Conservation (phyloP, 2,888 invertebrate genomes). For the Mythimna lalbum region DNA sequence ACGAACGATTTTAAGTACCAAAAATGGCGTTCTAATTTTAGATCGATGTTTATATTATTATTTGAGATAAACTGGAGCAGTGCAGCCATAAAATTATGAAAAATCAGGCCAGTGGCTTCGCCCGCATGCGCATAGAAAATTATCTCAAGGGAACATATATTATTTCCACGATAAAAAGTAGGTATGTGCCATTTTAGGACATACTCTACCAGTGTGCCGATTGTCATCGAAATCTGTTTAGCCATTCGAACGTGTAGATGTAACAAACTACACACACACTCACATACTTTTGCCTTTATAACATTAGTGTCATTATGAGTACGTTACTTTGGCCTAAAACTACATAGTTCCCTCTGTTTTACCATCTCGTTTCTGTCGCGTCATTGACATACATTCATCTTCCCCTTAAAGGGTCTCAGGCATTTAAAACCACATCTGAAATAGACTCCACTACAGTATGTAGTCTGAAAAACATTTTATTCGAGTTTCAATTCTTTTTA, state of each 20-base stretch:
- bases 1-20: not conserved
- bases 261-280: no score
- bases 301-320: no score
- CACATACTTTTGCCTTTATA: no score
- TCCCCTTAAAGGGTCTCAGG: slow-evolving; percentile 22
- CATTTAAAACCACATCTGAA: slow-evolving; percentile 40
- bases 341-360: not conserved
- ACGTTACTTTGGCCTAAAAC: not conserved
- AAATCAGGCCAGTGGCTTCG: not conserved
- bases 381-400: slow-evolving; percentile 48
- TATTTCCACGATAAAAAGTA: no score
- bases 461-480: slow-evolving; percentile 28
- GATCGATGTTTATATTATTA: not conserved
- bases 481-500: slow-evolving; percentile 10
- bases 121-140: no score
- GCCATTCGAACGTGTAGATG: no score
- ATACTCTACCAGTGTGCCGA: no score
- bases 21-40: not conserved
- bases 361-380: slow-evolving; percentile 13
- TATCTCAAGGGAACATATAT: no score
- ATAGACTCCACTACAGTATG: slow-evolving; percentile 32
- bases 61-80: not conserved
- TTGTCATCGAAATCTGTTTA: no score
- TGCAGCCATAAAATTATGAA: not conserved
- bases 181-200: no score